Evolutionary conservation across 2,797 vertebrate genomes (phyloP).

Genomic region (Acrossocheilus wenchowensis): DNA sequence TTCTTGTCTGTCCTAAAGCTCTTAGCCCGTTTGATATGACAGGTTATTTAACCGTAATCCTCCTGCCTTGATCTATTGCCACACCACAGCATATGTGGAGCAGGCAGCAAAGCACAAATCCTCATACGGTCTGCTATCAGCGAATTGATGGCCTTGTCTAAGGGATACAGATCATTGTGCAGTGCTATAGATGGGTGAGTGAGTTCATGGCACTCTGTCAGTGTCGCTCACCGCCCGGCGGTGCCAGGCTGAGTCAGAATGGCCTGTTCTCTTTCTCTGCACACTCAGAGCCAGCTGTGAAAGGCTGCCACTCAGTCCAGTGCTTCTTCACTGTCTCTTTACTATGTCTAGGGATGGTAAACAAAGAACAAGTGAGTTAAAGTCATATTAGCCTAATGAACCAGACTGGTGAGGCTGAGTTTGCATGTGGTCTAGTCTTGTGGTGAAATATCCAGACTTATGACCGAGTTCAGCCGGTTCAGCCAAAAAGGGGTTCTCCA

Average conservation of each 20-base stretch:
- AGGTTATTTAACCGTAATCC: slow-evolving; percentile 31
- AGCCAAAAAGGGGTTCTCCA: neutral
- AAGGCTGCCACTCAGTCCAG: slow-evolving; percentile 43
- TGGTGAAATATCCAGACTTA: slow-evolving; percentile 2
- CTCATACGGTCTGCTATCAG: slow-evolving; percentile 28
- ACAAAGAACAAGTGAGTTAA: slow-evolving; percentile 34
- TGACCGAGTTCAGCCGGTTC: neutral
- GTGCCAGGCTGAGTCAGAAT: slow-evolving; percentile 61
- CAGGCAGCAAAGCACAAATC: slow-evolving; percentile 20
- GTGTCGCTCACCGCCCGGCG: slow-evolving; percentile 56
- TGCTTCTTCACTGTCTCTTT: slow-evolving; percentile 33
- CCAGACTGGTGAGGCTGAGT: neutral
- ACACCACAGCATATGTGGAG: slow-evolving; percentile 19
- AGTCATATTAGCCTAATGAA: slow-evolving; percentile 36
- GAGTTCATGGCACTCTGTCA: slow-evolving; percentile 60
- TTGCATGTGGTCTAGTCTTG: slow-evolving; percentile 6
- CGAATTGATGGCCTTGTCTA: slow-evolving; percentile 49
- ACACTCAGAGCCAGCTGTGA: slow-evolving; percentile 47
- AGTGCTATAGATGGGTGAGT: slow-evolving; percentile 59
- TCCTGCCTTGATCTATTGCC: slow-evolving; percentile 42
- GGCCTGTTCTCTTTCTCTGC: slow-evolving; percentile 47
- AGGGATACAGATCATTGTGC: slow-evolving; percentile 54
- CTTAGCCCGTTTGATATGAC: slow-evolving; percentile 6
- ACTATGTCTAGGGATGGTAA: slow-evolving; percentile 21
- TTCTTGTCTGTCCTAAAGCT: slow-evolving; percentile 20